phyloP scores from a whole-genome alignment of 2,888 invertebrate genomes.

The Agrilus cyanescens region DNA sequence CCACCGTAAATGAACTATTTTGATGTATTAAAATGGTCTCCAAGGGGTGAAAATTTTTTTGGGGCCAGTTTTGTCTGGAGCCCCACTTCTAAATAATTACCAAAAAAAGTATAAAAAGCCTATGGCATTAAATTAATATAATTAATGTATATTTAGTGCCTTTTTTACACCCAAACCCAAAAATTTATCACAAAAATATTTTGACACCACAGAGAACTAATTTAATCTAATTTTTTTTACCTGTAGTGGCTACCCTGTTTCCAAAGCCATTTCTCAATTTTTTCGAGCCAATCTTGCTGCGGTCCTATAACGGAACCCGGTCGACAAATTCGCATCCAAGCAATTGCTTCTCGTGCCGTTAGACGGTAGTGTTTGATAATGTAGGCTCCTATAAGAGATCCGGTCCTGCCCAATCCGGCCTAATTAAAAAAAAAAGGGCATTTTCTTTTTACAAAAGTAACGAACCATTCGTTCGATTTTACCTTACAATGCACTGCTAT shows the following conservation, averaged over 20 bases:
- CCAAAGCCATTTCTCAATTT: conserved; percentile 34
- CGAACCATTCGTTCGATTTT: conserved; percentile 13
- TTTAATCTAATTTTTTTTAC: conserved; percentile 33
- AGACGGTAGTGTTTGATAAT: conserved; percentile 75
- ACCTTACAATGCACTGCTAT: conserved; percentile 89
- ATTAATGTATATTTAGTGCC: too few species aligned
- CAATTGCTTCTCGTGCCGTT: conserved; percentile 72
- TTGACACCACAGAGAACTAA: too few species aligned
- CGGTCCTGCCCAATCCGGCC: conserved; percentile 86
- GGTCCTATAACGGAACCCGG: conserved; percentile 82
- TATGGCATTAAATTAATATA: too few species aligned
- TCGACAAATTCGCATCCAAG: conserved; percentile 79
- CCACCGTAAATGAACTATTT: too few species aligned
- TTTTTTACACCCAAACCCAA: too few species aligned
- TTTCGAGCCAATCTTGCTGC: conserved; percentile 65
- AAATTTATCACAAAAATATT: too few species aligned
- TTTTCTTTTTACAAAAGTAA: neutral
- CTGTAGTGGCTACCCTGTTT: conserved; percentile 46
- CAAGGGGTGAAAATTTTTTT: too few species aligned
- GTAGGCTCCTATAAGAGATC: conserved; percentile 78
- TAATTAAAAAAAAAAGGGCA: conserved; percentile 23
- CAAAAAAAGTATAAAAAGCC: too few species aligned
- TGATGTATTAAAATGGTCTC: too few species aligned
- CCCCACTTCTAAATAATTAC: too few species aligned
- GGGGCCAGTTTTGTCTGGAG: too few species aligned